Percentiles rank a stretch among this genome's conserved stretches.
Conservation (phyloP, 2,113 vertebrate genomes). For the Verasper variegatus region DNA sequence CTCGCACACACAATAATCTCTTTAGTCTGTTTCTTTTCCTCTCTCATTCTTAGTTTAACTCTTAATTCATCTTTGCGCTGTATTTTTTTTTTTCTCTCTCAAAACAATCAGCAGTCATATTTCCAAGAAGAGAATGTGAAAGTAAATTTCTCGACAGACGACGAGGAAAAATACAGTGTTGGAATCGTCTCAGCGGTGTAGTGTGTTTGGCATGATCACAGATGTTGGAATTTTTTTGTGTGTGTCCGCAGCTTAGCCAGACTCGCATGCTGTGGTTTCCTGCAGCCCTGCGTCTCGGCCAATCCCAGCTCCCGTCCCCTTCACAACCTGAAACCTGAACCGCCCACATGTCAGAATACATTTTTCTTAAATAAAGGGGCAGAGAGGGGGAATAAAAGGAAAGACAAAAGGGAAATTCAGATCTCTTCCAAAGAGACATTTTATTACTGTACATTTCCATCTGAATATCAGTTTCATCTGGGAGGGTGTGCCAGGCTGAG, state of each 20-base stretch:
- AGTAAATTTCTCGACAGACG: conserved; percentile 1
- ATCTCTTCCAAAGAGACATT: conserved; percentile 26
- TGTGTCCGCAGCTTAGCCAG: conserved; percentile 19
- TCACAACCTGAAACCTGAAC: conserved; percentile 49
- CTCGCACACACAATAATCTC: conserved; percentile 7
- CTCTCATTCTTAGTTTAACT: neutral
- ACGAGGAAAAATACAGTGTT: neutral
- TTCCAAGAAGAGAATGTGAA: conserved; percentile 1
- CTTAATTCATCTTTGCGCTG: neutral
- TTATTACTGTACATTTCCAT: conserved; percentile 44
- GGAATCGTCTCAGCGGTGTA: conserved; percentile 14
- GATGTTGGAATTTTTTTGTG: neutral
- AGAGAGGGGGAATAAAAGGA: neutral
- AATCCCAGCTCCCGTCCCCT: conserved; percentile 20
- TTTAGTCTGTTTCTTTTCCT: neutral
- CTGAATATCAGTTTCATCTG: conserved; percentile 34
- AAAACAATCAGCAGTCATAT: conserved; percentile 12
- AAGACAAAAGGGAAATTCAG: conserved; percentile 17
- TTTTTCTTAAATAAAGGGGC: neutral
- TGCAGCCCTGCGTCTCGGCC: conserved; percentile 24
- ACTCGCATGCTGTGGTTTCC: conserved; percentile 59
- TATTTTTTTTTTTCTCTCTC: neutral
- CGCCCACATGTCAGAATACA: conserved; percentile 32
- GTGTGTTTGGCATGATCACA: conserved; percentile 1
- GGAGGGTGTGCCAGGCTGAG: neutral